Conservation (phyloP, 2,888 invertebrate genomes). For the Bugula neritina region DNA sequence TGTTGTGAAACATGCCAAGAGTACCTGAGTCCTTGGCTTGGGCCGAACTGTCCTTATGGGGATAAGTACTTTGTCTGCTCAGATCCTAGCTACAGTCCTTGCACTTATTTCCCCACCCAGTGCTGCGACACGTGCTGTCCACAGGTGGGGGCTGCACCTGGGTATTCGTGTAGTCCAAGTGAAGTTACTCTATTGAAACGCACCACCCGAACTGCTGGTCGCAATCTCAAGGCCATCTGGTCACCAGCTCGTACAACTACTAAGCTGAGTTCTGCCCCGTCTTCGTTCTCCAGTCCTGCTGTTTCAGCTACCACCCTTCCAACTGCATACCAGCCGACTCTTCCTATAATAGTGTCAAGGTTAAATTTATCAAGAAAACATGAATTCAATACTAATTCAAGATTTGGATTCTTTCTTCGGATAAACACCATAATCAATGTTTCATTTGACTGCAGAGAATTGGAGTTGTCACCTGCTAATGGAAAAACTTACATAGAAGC, state of each 20-base stretch:
- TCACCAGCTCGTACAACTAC: too few relatives aligned
- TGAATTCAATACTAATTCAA: too few relatives aligned
- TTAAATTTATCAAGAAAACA: too few relatives aligned
- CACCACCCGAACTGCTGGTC: too few relatives aligned
- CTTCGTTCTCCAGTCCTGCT: too few relatives aligned
- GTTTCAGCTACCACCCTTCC: too few relatives aligned
- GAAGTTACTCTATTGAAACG: too few relatives aligned
- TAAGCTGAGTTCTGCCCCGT: too few relatives aligned
- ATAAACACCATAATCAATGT: background rate
- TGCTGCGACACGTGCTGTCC: background rate
- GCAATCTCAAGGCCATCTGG: too few relatives aligned
- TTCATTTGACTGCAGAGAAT: background rate
- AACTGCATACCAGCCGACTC: too few relatives aligned
- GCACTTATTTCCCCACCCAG: background rate
- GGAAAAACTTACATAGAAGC: background rate
- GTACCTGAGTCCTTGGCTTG: background rate
- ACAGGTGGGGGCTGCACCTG: background rate
- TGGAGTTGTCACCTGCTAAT: background rate
- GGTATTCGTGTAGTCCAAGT: background rate
- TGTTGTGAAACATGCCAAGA: background rate
- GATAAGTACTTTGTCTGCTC: background rate
- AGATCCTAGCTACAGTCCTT: background rate
- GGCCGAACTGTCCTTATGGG: background rate
- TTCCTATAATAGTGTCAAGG: too few relatives aligned
- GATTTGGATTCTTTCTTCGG: background rate